These are phyloP conservation scores for Panagrolaimus sp. DNA, from an alignment of 1,140 invertebrate genomes.

Conservation along the genomic window DNA sequence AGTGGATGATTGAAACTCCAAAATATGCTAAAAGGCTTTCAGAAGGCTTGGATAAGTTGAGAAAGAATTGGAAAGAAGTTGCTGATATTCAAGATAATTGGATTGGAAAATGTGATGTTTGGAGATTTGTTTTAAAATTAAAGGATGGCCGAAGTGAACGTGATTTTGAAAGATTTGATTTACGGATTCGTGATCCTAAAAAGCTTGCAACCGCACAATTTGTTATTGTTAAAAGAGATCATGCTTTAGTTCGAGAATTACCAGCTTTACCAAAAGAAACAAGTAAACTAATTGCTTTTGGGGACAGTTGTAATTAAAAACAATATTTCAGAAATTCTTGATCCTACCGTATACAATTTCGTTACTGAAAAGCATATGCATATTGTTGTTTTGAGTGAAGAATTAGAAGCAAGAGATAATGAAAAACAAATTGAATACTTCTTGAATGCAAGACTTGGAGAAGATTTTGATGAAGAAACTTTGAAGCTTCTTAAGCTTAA, in stretches of 20 bases:
- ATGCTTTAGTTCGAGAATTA: slow-evolving; percentile 32
- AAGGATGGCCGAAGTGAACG: slow-evolving; percentile 42
- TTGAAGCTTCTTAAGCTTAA: background rate
- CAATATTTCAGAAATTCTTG: slow-evolving; percentile 16
- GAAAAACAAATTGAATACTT: slow-evolving; percentile 16
- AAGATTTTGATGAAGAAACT: background rate
- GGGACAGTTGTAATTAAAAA: slow-evolving; percentile 2
- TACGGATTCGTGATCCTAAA: slow-evolving; percentile 35
- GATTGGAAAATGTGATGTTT: slow-evolving; percentile 86
- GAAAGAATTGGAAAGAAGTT: slow-evolving; percentile 70
- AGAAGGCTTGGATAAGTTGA: slow-evolving; percentile 68
- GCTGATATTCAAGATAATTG: slow-evolving; percentile 83
- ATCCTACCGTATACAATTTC: slow-evolving; percentile 54
- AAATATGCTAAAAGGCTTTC: slow-evolving; percentile 71
- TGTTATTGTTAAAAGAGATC: slow-evolving; percentile 34
- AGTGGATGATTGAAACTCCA: slow-evolving; percentile 92
- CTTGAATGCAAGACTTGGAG: slow-evolving; percentile 23
- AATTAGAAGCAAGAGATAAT: background rate
- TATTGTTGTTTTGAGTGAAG: slow-evolving; percentile 61
- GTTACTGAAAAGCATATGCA: slow-evolving; percentile 68
- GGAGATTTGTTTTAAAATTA: slow-evolving; percentile 70
- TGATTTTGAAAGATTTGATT: slow-evolving; percentile 34
- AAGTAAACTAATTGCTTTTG: slow-evolving; percentile 4
- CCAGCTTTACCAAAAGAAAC: background rate
- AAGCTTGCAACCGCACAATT: slow-evolving; percentile 42